A percentile compares a stretch with the other conserved stretches of the same genome.
Evolutionary conservation across 2,797 vertebrate genomes (phyloP).

Genomic region (Lycodopsis pacificus): DNA sequence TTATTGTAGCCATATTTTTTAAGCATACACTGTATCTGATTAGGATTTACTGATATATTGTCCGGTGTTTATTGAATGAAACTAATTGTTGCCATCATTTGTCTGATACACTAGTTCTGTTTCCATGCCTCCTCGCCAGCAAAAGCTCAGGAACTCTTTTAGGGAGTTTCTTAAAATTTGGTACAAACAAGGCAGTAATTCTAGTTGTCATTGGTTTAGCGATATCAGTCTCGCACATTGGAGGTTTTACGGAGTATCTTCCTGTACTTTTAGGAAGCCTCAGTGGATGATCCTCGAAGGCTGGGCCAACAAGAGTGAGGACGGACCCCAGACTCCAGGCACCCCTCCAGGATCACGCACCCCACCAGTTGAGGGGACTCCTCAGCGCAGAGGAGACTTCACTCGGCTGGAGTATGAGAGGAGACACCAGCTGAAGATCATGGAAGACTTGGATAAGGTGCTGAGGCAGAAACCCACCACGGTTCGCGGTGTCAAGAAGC

Average conservation of each 20-base stretch:
- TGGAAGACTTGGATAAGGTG: constrained; percentile 94
- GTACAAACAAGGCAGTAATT: background rate
- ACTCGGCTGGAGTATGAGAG: constrained; percentile 90
- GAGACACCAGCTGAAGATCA: constrained; percentile 92
- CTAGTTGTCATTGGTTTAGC: background rate
- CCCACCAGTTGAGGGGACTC: constrained; percentile 78
- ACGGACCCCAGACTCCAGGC: constrained; percentile 74
- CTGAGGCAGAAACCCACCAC: constrained; percentile 88
- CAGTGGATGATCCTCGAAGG: constrained; percentile 84
- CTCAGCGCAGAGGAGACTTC: constrained; percentile 88
- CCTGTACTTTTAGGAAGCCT: constrained; percentile 72
- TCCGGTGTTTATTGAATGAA: background rate
- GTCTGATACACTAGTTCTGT: background rate
- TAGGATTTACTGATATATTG: background rate
- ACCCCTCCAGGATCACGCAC: constrained; percentile 75
- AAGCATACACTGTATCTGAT: background rate
- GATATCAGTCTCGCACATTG: background rate
- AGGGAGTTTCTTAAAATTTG: background rate
- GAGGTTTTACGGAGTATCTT: background rate
- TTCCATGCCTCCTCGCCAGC: background rate
- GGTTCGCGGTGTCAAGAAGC: constrained; percentile 86
- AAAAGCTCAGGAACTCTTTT: background rate
- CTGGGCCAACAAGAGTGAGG: constrained; percentile 79
- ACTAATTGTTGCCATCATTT: background rate
- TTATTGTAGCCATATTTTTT: background rate